Evolutionary conservation across 1,140 invertebrate genomes (phyloP).

Genomic region (Drosophila ambigua): DNA sequence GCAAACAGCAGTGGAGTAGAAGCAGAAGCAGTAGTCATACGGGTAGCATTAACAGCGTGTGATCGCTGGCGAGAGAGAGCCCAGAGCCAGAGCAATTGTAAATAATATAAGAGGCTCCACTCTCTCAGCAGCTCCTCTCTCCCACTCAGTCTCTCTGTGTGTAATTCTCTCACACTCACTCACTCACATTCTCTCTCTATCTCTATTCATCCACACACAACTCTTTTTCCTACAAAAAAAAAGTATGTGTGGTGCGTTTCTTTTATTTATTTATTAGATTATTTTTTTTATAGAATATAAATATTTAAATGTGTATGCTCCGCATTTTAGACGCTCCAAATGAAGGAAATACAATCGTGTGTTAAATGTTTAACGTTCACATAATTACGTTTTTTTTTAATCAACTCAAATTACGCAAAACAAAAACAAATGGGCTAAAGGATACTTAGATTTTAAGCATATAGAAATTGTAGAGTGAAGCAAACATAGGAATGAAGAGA

Average conservation of each 20-base stretch:
- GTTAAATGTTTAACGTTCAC: constrained; percentile 37
- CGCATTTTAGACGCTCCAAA: constrained; percentile 36
- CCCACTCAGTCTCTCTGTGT: neutral
- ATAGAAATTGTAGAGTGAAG: constrained; percentile 59
- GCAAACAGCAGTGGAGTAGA: constrained; percentile 1
- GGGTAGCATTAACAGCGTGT: constrained; percentile 25
- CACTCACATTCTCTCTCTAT: neutral
- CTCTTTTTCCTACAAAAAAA: constrained; percentile 2
- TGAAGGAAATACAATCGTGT: constrained; percentile 37
- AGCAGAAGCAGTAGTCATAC: constrained; percentile 10
- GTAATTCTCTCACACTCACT: neutral
- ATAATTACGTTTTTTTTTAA: constrained; percentile 25
- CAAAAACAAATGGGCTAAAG: constrained; percentile 24
- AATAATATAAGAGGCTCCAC: constrained; percentile 18
- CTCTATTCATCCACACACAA: constrained; percentile 1
- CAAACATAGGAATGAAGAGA: neutral
- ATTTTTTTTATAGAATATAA: constrained; percentile 49
- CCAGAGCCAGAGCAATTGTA: constrained; percentile 29
- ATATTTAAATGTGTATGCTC: constrained; percentile 47
- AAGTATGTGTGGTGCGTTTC: constrained; percentile 1
- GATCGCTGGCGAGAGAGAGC: too few relatives aligned
- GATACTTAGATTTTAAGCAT: constrained; percentile 52
- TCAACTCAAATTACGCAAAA: constrained; percentile 19
- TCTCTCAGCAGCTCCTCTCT: constrained; percentile 2
- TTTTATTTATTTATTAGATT: constrained; percentile 13